Conservation (phyloP, 2,797 vertebrate genomes). For the Enteromius argenteus region DNA sequence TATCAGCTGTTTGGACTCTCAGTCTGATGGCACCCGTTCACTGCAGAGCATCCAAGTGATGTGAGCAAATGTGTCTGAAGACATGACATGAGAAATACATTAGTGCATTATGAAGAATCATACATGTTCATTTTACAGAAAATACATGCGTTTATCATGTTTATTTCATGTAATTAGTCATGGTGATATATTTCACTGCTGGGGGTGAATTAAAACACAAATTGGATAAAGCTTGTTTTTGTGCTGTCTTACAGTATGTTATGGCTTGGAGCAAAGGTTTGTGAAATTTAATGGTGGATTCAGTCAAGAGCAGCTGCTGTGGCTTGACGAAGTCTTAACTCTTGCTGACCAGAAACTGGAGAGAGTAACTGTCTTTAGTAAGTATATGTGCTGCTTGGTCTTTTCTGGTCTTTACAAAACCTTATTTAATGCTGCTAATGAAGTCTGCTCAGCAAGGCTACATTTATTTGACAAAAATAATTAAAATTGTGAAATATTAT, state of each 20-base stretch:
- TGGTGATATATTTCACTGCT: not conserved
- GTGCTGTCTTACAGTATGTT: conserved; percentile 52
- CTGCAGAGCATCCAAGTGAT: not conserved
- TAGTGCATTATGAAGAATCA: not conserved
- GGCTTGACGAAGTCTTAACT: conserved; percentile 86
- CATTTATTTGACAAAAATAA: not conserved
- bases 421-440: not conserved
- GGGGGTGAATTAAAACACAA: not conserved
- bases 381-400: conserved; percentile 65
- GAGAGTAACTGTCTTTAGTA: conserved; percentile 87
- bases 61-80: not conserved
- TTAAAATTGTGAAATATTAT: not conserved
- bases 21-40: not conserved
- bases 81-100: not conserved
- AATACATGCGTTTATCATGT: not conserved
- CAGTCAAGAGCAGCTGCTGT: conserved; percentile 87
- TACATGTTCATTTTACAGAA: not conserved
- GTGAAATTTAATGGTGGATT: conserved; percentile 93
- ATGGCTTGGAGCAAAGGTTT: conserved; percentile 77
- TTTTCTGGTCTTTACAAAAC: not conserved
- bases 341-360: conserved; percentile 84
- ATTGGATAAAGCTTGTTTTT: not conserved
- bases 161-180: not conserved
- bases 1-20: not conserved
- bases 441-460: not conserved